Base-by-base conservation (phyloP, 2,888 invertebrate genomes). In the Allolobophora icterica region DNA sequence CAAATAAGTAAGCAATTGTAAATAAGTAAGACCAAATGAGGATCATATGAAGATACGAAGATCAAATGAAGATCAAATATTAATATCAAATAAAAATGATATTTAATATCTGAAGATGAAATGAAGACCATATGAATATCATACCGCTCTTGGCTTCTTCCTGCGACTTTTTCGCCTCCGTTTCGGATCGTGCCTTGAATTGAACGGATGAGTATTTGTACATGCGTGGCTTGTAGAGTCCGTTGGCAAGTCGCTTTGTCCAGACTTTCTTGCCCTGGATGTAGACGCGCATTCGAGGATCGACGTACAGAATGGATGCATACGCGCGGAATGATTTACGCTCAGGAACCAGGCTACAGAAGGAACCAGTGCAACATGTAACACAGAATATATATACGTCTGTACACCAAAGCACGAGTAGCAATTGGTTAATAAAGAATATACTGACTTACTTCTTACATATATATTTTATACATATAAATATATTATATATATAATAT, bases 271-370 rank as follows among this genome's bases (percentile, higher is more conserved):
- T 95, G 89, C 94, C 94, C 92, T 95, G 95, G 89, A 96, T 94
- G 93, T 95, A 95, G 84, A 96, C 95, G 93, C 95, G 95, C 96
- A 96, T 96, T 90, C 95, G 94, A 21, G 96, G 95, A 89, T 95
- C 95, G 92, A 94, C 94, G 93, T 96, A 96, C 71, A 96, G 93
- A 90, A 96, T 94, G n/a, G 95, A 94, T 52, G 95, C 94, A 93
- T 96, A 96, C 40, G 95, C 95, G 89, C 96, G 93, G 91, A 96
- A 95, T 21, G 96, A 96, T 92, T 93, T 94, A 52, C 94, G 93
- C 93, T 96, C 96, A 19, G 94, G 94, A 94, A 93, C 92, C 91
- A 93, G 84, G 34, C 93, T 93, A 90, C 13, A 84, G 34, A 15
- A 34, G 6, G 35, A n/a, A 35, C 40, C 38, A 42, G 58, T 40